These are phyloP conservation scores for Phenganax stokvisi DNA, from an alignment of 92 coral and sea anemone species.

Conservation along the genomic window DNA sequence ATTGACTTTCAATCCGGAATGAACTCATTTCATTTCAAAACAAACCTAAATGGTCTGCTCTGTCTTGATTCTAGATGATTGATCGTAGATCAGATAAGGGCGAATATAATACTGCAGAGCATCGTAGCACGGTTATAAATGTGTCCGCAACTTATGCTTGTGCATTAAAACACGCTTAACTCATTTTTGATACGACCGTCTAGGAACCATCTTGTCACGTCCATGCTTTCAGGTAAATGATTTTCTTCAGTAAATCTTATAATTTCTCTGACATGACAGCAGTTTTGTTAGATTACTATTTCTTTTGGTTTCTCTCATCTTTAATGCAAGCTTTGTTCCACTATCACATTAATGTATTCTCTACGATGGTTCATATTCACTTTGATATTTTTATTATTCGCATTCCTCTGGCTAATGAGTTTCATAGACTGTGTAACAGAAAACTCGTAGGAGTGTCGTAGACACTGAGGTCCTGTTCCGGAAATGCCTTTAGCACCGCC, in stretches of 20 bases:
- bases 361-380: neutral
- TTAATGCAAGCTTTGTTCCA: neutral
- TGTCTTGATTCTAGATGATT: neutral
- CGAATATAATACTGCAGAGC: slow-evolving; percentile 1
- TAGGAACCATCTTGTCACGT: neutral
- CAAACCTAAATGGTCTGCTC: neutral
- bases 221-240: slow-evolving; percentile 8
- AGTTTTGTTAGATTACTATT: neutral
- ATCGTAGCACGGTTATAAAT: neutral
- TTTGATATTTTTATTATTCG: neutral
- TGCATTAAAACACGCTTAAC: neutral
- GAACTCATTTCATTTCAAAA: too few relatives aligned
- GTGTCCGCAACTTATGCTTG: slow-evolving; percentile 1
- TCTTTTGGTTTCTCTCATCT: neutral
- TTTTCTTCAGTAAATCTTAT: neutral
- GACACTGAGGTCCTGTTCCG: neutral
- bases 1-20: too few relatives aligned
- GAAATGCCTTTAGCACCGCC: neutral
- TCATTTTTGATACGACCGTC: neutral
- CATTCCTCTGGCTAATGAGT: neutral
- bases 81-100: slow-evolving; percentile 12
- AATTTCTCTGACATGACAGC: neutral
- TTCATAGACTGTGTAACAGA: neutral
- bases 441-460: slow-evolving; percentile 1
- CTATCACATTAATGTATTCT: neutral